phyloP scores from a whole-genome alignment of 2,113 vertebrate species.

The Jaculus jaculus region DNA sequence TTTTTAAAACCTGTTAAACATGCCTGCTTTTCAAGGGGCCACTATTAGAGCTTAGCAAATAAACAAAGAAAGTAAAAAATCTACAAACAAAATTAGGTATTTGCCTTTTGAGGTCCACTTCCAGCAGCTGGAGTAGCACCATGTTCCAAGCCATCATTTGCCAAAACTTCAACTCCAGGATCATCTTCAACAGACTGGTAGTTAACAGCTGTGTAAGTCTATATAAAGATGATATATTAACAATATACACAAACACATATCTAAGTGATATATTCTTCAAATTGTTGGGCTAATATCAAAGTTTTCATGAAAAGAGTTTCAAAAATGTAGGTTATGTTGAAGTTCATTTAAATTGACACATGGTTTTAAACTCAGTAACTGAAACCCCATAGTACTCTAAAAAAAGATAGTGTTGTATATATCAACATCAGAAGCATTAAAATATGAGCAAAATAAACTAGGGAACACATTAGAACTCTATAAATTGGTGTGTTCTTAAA shows the following conservation, averaged over 20 bases:
- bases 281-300: not conserved
- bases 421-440: conserved; percentile 42
- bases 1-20: conserved; percentile 32
- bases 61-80: conserved; percentile 5
- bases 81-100: conserved; percentile 46
- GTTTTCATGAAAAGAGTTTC: not conserved
- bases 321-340: not conserved
- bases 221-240: conserved; percentile 51
- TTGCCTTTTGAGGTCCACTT: conserved; percentile 84
- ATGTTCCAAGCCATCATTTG: conserved; percentile 78
- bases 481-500: not conserved
- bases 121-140: conserved; percentile 75
- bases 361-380: conserved; percentile 10
- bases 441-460: conserved; percentile 23
- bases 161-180: conserved; percentile 68
- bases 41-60: conserved; percentile 34
- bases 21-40: not conserved
- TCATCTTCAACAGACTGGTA: conserved; percentile 84
- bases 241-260: conserved; percentile 35
- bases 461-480: not conserved
- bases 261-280: conserved; percentile 50
- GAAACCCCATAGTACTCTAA: conserved; percentile 24
- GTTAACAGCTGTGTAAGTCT: conserved; percentile 84
- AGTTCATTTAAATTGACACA: conserved; percentile 53
- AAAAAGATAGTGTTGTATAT: conserved; percentile 12